A percentile compares a stretch with the other conserved stretches of the same genome.
phyloP scores from a whole-genome alignment of 2,113 vertebrate genomes.

The Cheirogaleus medius region DNA sequence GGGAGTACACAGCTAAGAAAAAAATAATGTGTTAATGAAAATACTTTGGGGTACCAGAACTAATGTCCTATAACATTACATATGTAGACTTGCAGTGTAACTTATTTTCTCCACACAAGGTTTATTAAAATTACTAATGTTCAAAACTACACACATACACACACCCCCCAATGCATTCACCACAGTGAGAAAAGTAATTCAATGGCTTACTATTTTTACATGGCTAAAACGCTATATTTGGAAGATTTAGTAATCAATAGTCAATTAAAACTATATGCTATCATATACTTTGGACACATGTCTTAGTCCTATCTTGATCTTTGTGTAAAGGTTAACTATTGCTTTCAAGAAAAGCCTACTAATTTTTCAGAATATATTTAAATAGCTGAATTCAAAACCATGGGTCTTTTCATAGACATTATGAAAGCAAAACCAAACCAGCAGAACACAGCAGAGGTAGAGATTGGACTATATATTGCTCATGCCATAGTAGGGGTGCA shows the following conservation, averaged over 20 bases:
- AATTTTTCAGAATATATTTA: not conserved
- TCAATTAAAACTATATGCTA: not conserved
- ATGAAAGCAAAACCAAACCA: not conserved
- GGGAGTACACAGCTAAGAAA: not conserved
- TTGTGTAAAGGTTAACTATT: not conserved
- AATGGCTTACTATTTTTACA: not conserved
- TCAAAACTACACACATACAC: not conserved
- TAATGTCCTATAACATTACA: not conserved
- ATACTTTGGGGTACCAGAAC: not conserved
- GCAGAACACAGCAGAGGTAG: not conserved
- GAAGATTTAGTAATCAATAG: no score
- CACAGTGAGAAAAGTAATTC: not conserved
- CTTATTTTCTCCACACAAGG: not conserved
- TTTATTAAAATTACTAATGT: not conserved
- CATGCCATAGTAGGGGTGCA: rapidly evolving
- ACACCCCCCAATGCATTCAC: not conserved
- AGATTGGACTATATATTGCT: not conserved
- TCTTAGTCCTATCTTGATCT: not conserved
- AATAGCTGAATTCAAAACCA: not conserved
- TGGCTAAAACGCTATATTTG: not conserved
- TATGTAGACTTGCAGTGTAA: not conserved
- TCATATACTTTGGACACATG: not conserved
- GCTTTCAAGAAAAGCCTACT: not conserved
- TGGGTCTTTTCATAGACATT: not conserved
- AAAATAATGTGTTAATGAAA: not conserved